A percentile compares a stretch with the other conserved stretches of the same genome.
Conservation (phyloP, 1,140 invertebrate genomes). For the Lucilia sericata region DNA sequence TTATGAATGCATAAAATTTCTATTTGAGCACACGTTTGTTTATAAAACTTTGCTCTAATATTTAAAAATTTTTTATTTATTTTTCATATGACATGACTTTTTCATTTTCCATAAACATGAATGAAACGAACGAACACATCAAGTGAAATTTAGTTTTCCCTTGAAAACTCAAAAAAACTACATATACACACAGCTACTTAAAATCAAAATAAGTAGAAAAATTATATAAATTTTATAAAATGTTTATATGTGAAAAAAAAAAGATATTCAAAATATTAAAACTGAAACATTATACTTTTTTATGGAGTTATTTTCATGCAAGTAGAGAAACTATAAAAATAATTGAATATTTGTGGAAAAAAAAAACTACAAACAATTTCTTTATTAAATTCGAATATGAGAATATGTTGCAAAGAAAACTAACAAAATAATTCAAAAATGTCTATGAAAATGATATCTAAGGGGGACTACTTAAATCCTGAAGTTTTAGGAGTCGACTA, state of each 20-base stretch:
- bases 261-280: too few relatives aligned
- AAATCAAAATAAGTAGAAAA: neutral
- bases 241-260: neutral
- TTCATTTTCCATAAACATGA: neutral
- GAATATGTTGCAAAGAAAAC: too few relatives aligned
- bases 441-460: too few relatives aligned
- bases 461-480: too few relatives aligned
- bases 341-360: too few relatives aligned
- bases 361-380: too few relatives aligned
- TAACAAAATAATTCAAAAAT: too few relatives aligned
- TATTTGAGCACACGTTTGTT: neutral
- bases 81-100: conserved; percentile 8
- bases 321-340: too few relatives aligned
- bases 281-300: too few relatives aligned
- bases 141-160: neutral
- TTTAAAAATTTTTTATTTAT: neutral
- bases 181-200: neutral
- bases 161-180: neutral
- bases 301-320: too few relatives aligned
- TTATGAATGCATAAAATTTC: conserved; percentile 4
- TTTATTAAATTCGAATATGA: too few relatives aligned
- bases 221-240: conserved; percentile 3
- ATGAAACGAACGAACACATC: neutral
- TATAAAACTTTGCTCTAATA: neutral
- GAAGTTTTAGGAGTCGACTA: too few relatives aligned